Evolutionary conservation across 35 echinoderm and acorn worm genomes (phyloP), one percentile per base, ranked within the genome.

Genomic region (Eucidaris tribuloides): DNA sequence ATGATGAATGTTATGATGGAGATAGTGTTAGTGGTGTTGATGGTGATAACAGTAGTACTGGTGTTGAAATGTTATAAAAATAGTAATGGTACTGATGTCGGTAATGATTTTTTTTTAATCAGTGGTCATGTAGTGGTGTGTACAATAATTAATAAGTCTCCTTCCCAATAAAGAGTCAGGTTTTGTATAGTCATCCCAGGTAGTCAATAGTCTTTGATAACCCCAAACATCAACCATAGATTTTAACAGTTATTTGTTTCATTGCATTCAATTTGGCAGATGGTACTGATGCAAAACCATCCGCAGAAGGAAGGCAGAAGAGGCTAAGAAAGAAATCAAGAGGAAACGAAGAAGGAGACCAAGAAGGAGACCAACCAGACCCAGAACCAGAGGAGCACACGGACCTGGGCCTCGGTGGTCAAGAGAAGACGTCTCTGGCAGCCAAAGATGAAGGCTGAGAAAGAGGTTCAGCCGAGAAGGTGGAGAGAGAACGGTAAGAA

Each of bases 381-480:
- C n/a, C n/a, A n/a, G n/a, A n/a, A n/a, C n/a, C n/a, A 25, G 93
- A 87, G 3, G 93, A 96, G 48, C 45, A 65, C 19, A 41, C 83
- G 4, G 96, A 99, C 48, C 79, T 99, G 5, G n/a, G 91, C 91
- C 15, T 89, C 96, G 1, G 83, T 99, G 1, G 91, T 99, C 24
- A 93, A 99, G 71, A 65, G 90, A 36, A 78, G 96, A 57, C 58
- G 96, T 24, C 39, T 99, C 7, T 64, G 86, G 19, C 79, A 86
- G 57, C 86, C 96, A 0, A 89, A 89, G 58, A 80, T 77, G 20
- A 99, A 93, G 46, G 48, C 42, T 41, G 90, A 92, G 45, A 88
- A 70, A 34, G 90, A 82, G 15, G 83, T 87, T 41, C 86, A 86
- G 33, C n/a, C n/a, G 83, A 93, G 19, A 90, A 88, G 40, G 80